Percentiles rank a stretch among this genome's conserved stretches.
These are phyloP conservation scores for Diorhabda carinulata DNA, from an alignment of 1,140 invertebrate species.

Conservation along the genomic window DNA sequence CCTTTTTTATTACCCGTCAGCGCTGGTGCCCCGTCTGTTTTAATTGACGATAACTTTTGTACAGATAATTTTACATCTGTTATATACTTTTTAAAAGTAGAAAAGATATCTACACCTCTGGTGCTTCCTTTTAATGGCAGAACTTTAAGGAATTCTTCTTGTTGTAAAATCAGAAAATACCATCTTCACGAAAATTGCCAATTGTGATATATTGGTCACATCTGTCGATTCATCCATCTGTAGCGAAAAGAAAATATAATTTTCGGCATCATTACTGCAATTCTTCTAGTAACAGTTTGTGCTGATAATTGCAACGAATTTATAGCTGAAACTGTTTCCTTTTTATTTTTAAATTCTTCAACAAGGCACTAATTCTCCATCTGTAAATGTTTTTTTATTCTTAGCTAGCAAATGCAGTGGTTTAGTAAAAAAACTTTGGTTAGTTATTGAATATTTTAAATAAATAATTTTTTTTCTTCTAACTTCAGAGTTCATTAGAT, in stretches of 20 bases:
- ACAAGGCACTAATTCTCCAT: too few relatives aligned
- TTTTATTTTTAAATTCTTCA: too few relatives aligned
- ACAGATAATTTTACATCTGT: too few relatives aligned
- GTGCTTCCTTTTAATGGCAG: background rate
- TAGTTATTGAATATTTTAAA: too few relatives aligned
- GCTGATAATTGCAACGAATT: conserved; percentile 26
- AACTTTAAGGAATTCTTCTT: conserved; percentile 29
- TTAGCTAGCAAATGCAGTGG: too few relatives aligned
- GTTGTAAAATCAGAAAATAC: conserved; percentile 28
- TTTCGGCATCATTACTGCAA: conserved; percentile 28
- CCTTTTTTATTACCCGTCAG: conserved; percentile 27
- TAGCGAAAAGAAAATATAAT: conserved; percentile 28
- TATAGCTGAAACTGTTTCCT: conserved; percentile 5
- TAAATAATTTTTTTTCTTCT: too few relatives aligned
- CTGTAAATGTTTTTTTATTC: too few relatives aligned
- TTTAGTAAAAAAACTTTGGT: too few relatives aligned
- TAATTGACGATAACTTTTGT: conserved; percentile 19
- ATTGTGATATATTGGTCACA: conserved; percentile 17
- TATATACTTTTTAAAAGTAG: conserved; percentile 22
- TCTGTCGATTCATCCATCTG: conserved; percentile 28
- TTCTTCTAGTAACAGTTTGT: conserved; percentile 27
- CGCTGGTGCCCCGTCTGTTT: conserved; percentile 23
- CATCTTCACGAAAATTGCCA: conserved; percentile 26
- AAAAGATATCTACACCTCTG: background rate
- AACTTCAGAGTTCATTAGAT: too few relatives aligned